Evolutionary conservation across 2,888 invertebrate genomes (phyloP).

Genomic region (Calephelis perditalis): DNA sequence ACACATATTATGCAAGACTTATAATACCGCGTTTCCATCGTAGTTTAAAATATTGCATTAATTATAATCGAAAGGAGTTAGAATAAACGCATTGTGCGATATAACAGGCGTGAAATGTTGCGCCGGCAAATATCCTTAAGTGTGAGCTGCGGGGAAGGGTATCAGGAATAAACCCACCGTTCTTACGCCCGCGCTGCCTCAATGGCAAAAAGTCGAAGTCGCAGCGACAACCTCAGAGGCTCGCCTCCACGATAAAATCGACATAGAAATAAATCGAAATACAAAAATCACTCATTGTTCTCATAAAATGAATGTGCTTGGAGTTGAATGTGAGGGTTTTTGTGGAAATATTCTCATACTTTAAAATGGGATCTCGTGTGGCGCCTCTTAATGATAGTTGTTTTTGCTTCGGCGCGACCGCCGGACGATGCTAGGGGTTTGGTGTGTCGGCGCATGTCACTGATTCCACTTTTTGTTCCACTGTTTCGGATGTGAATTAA

Average conservation of each 20-base stretch:
- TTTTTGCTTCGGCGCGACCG: conserved; percentile 68
- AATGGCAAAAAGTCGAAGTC: conserved; percentile 71
- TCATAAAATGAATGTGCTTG: conserved; percentile 78
- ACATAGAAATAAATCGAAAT: conserved; percentile 77
- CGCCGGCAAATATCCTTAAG: conserved; percentile 40
- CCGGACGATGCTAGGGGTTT: conserved; percentile 62
- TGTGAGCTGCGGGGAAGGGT: conserved; percentile 31
- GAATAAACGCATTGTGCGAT: background rate
- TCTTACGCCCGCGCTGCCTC: conserved; percentile 60
- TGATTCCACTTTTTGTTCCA: conserved; percentile 59
- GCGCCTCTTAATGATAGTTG: conserved; percentile 76
- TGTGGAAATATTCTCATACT: conserved; percentile 78
- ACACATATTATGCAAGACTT: no score
- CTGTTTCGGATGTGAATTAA: conserved; percentile 70
- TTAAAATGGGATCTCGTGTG: conserved; percentile 77
- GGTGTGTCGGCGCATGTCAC: conserved; percentile 72
- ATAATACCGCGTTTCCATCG: no score
- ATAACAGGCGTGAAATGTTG: conserved; percentile 37
- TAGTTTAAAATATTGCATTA: background rate
- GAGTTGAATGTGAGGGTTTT: conserved; percentile 77
- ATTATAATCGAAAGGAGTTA: conserved; percentile 2
- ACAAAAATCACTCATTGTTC: conserved; percentile 79
- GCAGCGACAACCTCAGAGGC: conserved; percentile 69
- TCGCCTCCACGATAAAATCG: conserved; percentile 74
- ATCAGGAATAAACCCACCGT: conserved; percentile 49